Evolutionary conservation across 2,113 vertebrate genomes (phyloP).

Genomic region (Xiphophorus maculatus): DNA sequence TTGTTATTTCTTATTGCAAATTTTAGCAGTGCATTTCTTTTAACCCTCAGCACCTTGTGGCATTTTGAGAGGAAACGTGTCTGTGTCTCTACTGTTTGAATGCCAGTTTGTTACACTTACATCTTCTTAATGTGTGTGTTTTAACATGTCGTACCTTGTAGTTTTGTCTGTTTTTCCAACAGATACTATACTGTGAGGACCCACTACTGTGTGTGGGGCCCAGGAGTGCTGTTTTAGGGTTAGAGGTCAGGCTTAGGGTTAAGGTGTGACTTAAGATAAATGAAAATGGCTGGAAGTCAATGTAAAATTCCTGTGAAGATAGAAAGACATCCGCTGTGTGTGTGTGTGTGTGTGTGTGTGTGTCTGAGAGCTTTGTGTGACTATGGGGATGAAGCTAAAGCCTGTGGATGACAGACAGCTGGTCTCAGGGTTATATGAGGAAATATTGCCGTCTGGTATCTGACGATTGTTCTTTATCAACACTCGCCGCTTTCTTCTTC

Average conservation of each 20-base stretch:
- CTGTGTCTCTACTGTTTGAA: constrained; percentile 35
- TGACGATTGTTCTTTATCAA: constrained; percentile 20
- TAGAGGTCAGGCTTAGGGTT: no score
- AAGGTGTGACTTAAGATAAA: no score
- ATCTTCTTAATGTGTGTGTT: constrained; percentile 12
- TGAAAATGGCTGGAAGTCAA: no score
- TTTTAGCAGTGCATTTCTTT: constrained; percentile 50
- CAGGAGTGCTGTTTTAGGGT: no score
- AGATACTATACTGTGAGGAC: no score
- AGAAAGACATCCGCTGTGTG: not conserved
- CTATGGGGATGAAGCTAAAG: constrained; percentile 29
- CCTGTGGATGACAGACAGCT: constrained; percentile 37
- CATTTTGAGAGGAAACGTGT: constrained; percentile 45
- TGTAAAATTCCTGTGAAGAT: no score
- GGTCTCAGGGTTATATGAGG: constrained; percentile 26
- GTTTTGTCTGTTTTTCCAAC: no score
- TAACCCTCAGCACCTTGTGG: constrained; percentile 48
- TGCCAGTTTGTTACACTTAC: constrained; percentile 37
- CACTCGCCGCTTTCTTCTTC: constrained; percentile 12
- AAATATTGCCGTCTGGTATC: constrained; percentile 31
- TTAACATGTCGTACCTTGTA: not conserved
- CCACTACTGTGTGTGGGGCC: no score
- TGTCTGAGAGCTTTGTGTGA: constrained; percentile 10
- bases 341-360: constrained; percentile 1
- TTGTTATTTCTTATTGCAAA: constrained; percentile 20